Conservation (phyloP, 2,797 vertebrate species). For the Anabas testudineus region DNA sequence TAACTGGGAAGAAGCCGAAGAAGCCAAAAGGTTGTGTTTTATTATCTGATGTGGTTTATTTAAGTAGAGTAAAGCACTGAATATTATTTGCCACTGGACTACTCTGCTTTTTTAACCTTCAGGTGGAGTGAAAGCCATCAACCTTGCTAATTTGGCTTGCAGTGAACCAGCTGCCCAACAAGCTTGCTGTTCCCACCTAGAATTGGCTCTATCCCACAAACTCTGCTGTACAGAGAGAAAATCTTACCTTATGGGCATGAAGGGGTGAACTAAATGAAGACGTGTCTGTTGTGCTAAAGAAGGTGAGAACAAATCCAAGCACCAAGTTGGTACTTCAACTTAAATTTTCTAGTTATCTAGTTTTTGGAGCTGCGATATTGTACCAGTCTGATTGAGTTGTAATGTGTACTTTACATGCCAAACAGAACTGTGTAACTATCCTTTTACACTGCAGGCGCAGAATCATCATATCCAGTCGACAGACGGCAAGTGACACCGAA, state of each 20-base stretch:
- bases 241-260: constrained; percentile 11
- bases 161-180: background rate
- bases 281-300: constrained; percentile 5
- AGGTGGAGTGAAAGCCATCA: background rate
- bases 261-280: constrained; percentile 18
- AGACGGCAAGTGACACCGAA: constrained; percentile 81
- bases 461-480: constrained; percentile 78
- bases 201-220: constrained; percentile 29
- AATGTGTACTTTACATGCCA: constrained; percentile 53
- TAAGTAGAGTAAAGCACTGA: constrained; percentile 18
- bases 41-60: constrained; percentile 46
- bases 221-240: constrained; percentile 22
- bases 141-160: background rate
- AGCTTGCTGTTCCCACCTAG: background rate
- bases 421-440: constrained; percentile 68
- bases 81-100: constrained; percentile 26
- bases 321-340: background rate
- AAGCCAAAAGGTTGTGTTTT: constrained; percentile 23
- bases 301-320: constrained; percentile 27
- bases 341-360: constrained; percentile 19
- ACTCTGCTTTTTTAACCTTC: constrained; percentile 27
- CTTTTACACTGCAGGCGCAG: constrained; percentile 82
- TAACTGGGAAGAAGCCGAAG: background rate
- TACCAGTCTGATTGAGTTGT: constrained; percentile 60
- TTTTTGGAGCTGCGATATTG: background rate